These are phyloP conservation scores for Baryphthengus martii DNA, from an alignment of 2,113 vertebrate species.

Conservation along the genomic window DNA sequence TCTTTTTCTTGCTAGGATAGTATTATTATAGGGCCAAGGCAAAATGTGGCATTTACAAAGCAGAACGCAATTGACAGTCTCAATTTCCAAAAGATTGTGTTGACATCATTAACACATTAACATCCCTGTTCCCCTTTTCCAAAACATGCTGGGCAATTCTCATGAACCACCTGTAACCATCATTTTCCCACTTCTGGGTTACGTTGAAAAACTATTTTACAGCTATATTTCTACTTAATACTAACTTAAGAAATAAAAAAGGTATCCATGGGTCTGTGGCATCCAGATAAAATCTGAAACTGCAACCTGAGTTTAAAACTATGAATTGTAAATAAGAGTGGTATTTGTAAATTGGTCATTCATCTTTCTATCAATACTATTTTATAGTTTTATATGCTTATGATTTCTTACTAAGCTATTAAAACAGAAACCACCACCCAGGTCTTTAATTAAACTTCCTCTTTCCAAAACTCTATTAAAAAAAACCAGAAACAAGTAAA, in stretches of 20 bases:
- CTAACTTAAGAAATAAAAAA: not conserved
- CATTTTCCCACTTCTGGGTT: not conserved
- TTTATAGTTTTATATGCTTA: not conserved
- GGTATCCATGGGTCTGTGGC: not conserved
- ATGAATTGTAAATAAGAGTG: fast-evolving
- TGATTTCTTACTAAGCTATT: not conserved
- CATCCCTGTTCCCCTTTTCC: not conserved
- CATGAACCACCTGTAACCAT: not conserved
- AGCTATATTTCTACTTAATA: not conserved
- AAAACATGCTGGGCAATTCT: not conserved
- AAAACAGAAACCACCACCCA: not conserved
- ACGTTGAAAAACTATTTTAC: not conserved
- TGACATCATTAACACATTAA: not conserved
- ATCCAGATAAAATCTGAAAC: not conserved
- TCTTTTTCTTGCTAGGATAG: not conserved
- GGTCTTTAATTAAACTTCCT: not conserved
- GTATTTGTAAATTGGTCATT: not conserved
- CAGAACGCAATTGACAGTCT: not conserved
- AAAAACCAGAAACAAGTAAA: not conserved
- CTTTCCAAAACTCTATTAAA: not conserved
- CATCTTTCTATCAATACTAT: not conserved
- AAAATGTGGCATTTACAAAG: not conserved
- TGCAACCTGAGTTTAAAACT: not conserved
- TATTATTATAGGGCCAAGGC: not conserved
- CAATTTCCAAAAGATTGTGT: not conserved